Evolutionary conservation across 2,113 vertebrate species (phyloP), one percentile per base, ranked within the genome.

Genomic region (Odontesthes bonariensis): DNA sequence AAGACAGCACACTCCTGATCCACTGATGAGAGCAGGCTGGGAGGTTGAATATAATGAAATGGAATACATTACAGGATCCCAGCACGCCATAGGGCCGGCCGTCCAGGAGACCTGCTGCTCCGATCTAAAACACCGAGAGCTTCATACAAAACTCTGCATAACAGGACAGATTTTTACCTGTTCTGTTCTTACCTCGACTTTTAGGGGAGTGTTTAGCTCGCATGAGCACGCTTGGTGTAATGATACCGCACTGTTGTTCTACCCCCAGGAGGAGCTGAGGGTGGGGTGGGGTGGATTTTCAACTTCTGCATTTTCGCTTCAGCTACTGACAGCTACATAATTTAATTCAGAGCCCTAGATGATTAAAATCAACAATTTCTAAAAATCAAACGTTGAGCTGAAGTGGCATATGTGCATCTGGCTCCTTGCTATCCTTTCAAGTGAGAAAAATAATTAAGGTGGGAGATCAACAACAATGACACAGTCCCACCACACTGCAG

Each of bases 11-110:
- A 69, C 81, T 86, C 83, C 88, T 73, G 86, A 90, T 93, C 80
- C 81, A 69, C 86, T 90, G 89, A 91, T 91, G 88, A 90, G 88
- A 89, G 86, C 69, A 75, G 83, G 81, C 88, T 88, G 77, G 67
- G 84, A 89, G 88, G 77, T 69, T 68, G 77, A 77, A 83, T 87
- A 70, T 85, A 90, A 91, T 90, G 86, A 89, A 91, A 90, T 82
- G 82, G 89, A 86, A 90, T 85, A 85, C 60, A 89, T 86, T 81
- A 85, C 64, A 68, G 70, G 64, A 77, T 68, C 73, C 60, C 27
- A 19, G 17, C 42, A 17, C 8, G 13, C 83, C 79, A 67, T 31
- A 44, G 82, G 69, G 57, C 82, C 6, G 74, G 79, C 71, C 72
- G 73, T 75, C 35, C 40, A 54, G 38, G 27, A 79, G 77, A 73